Base-by-base conservation (phyloP, 2,113 vertebrate genomes). In the Erpornis zantholeuca region DNA sequence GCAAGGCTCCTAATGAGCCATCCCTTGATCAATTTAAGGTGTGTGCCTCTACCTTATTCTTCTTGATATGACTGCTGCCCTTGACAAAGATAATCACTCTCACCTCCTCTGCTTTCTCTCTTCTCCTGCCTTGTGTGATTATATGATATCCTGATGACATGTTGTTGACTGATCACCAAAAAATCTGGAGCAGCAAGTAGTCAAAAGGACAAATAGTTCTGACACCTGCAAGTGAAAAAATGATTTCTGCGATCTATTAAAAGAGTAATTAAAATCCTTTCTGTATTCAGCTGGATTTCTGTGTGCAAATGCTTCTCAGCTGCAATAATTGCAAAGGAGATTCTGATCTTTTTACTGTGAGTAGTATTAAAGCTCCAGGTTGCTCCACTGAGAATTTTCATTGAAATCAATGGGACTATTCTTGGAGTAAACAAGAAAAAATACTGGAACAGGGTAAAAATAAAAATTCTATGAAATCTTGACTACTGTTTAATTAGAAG, bases 1-100 rank as follows among this genome's bases (percentile, higher is more conserved):
- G 53, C 73, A 45, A 42, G 36, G 28, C 59, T 85, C 45, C 82
- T 97, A 91, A 91, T 80, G 59, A 96, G 66, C 86, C 59, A 17
- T 36, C 77, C 49, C 89, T 91, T 95, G 73, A 94, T 96, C 89
- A 89, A 69, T 87, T 84, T 87, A 85, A 90, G 54, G 75, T 80
- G 50, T 88, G 65, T 96, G 84, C 73, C 59, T 92, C 61, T 15
- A 54, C 89, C 63, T 96, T 92, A 38, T 84, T 85, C 61, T 35
- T 91, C 93, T 47, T 95, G 89, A 85, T 97, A 91, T 96, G 42
- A 44, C 59, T 76, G 54, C 87, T 59, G 82, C 35, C 42, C 88
- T 92, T 92, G 84, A 80, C 78, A 70, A 87, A 82, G 72, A 83
- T 78, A 86, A 95, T 94, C 64, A 27, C 40, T 70, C 42, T 95